phyloP scores from a whole-genome alignment of 2,113 vertebrate species.

The Stigmatopora argus region DNA sequence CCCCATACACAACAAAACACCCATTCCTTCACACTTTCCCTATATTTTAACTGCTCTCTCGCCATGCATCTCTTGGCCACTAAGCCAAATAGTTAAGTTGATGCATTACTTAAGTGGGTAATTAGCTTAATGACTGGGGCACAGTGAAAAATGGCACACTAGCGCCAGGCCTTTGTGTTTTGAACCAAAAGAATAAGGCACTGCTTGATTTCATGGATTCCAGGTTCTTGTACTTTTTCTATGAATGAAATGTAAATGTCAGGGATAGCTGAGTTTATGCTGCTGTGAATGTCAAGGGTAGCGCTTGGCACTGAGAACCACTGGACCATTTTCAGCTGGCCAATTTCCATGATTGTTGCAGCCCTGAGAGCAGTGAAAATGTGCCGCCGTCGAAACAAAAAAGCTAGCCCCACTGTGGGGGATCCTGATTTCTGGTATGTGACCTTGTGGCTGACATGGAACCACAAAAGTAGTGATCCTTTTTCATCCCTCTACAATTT shows the following conservation, averaged over 20 bases:
- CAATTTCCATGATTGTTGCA: constrained; percentile 42
- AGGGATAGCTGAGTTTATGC: constrained; percentile 16
- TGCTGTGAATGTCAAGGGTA: constrained; percentile 11
- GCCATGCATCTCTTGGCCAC: constrained; percentile 32
- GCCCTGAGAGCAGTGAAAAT: constrained; percentile 41
- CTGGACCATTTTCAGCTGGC: constrained; percentile 43
- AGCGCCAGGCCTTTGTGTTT: constrained; percentile 34
- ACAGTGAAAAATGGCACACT: constrained; percentile 48
- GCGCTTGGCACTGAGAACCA: constrained; percentile 24
- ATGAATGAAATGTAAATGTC: constrained; percentile 10
- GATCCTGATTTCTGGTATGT: constrained; percentile 64
- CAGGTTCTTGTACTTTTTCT: constrained; percentile 6
- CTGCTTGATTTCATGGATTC: constrained; percentile 29
- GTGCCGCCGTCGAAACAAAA: constrained; percentile 43
- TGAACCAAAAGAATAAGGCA: constrained; percentile 27
- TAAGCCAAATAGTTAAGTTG: constrained; percentile 53
- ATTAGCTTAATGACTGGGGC: constrained; percentile 55
- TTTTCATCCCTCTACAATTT: constrained; percentile 55
- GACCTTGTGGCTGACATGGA: constrained; percentile 62
- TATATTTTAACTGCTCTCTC: constrained; percentile 12
- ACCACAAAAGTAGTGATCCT: constrained; percentile 61
- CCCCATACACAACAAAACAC: constrained; percentile 44
- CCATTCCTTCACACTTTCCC: constrained; percentile 17
- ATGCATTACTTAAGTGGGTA: constrained; percentile 59
- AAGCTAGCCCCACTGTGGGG: constrained; percentile 36